These are phyloP conservation scores for Sebastes schlegelii DNA, from an alignment of 2,113 vertebrate species.

Conservation along the genomic window DNA sequence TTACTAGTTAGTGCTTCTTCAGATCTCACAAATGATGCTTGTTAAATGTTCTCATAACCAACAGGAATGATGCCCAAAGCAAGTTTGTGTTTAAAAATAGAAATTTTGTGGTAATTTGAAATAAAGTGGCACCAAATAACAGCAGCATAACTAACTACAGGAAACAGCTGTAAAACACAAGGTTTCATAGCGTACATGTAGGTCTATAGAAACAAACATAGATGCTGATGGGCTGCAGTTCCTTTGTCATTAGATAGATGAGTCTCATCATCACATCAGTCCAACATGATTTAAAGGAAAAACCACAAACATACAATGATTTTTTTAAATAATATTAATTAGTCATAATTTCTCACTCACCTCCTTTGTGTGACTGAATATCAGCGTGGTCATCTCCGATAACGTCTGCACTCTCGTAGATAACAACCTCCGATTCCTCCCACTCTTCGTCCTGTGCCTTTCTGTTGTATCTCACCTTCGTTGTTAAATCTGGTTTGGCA, in stretches of 20 bases:
- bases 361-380: background rate
- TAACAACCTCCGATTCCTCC: background rate
- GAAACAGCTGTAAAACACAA: background rate
- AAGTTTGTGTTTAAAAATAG: background rate
- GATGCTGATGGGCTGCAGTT: background rate
- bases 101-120: background rate
- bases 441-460: background rate
- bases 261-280: background rate
- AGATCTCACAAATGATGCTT: background rate
- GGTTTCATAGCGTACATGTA: background rate
- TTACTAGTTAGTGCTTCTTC: background rate
- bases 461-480: constrained; percentile 3
- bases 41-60: no score
- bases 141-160: background rate
- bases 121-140: background rate
- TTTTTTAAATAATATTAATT: no score
- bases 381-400: background rate
- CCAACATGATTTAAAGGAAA: background rate
- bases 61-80: background rate
- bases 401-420: constrained; percentile 8
- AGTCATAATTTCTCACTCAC: background rate
- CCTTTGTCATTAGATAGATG: no score
- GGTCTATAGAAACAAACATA: background rate
- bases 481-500: background rate
- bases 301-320: background rate